Evolutionary conservation across 2,113 vertebrate genomes (phyloP).

Genomic region (Forbesichthys papilliferus): DNA sequence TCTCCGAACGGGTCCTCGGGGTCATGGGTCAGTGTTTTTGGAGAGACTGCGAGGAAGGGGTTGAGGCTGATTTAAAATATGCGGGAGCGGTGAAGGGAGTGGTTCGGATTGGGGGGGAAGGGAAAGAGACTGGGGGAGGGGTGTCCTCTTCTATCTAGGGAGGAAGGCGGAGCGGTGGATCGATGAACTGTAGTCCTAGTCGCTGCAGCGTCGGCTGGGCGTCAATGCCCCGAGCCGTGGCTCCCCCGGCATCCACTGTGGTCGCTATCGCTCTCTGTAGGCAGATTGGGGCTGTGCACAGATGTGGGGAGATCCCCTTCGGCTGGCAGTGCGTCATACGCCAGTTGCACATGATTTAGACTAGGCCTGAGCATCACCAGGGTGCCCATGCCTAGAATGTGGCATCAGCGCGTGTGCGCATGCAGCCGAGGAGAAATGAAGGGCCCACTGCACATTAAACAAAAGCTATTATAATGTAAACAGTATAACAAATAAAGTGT

Average conservation of each 20-base stretch:
- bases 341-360: not conserved
- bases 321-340: not conserved
- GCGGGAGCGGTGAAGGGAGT: conserved; percentile 26
- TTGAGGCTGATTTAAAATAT: not conserved
- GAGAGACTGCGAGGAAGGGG: not conserved
- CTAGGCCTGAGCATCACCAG: not conserved
- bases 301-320: not conserved
- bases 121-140: conserved; percentile 28
- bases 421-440: too few relatives aligned
- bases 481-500: too few relatives aligned
- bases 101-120: conserved; percentile 16
- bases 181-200: conserved; percentile 46
- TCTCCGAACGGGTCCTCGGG: conserved; percentile 25
- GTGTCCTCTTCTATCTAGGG: conserved; percentile 7
- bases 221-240: conserved; percentile 28
- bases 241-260: not conserved
- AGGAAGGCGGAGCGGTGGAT: conserved; percentile 30
- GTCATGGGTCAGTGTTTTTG: too few relatives aligned
- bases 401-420: too few relatives aligned
- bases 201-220: conserved; percentile 50
- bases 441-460: too few relatives aligned
- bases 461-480: too few relatives aligned
- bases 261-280: conserved; percentile 5
- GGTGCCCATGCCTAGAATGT: conserved; percentile 8
- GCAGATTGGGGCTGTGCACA: conserved; percentile 4